Evolutionary conservation across 2,113 vertebrate genomes (phyloP).

Genomic region (Odontophorus gujanensis): DNA sequence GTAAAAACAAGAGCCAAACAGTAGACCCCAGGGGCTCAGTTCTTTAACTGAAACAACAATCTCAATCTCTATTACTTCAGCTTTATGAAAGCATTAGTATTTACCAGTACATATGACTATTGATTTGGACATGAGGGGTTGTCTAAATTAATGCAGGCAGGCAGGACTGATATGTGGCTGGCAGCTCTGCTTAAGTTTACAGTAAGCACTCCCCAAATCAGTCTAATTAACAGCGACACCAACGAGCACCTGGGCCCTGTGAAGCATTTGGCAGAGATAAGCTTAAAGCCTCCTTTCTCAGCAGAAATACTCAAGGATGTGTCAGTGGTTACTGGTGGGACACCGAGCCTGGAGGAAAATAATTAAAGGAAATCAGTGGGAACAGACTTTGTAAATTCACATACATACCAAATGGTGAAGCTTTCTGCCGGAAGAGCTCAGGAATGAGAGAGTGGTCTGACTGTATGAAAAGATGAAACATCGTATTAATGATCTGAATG

Average conservation of each 20-base stretch:
- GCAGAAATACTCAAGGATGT: slow-evolving; percentile 15
- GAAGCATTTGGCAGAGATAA: slow-evolving; percentile 34
- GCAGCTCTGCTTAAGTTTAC: slow-evolving; percentile 32
- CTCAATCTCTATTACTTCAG: slow-evolving; percentile 47
- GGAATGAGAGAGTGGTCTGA: not conserved
- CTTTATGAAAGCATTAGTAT: slow-evolving; percentile 44
- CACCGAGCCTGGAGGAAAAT: slow-evolving; percentile 27
- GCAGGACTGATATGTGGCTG: not conserved
- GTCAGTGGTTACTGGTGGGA: slow-evolving; percentile 2
- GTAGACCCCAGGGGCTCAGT: slow-evolving; percentile 12
- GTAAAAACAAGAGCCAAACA: slow-evolving; percentile 51
- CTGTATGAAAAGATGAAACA: not conserved
- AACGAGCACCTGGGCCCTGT: not conserved
- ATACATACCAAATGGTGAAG: not conserved
- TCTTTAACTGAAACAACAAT: slow-evolving; percentile 41
- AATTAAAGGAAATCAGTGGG: slow-evolving; percentile 38
- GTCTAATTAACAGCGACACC: slow-evolving; percentile 52
- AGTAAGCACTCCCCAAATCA: slow-evolving; percentile 15
- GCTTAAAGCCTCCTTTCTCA: slow-evolving; percentile 12
- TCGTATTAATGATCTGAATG: not conserved
- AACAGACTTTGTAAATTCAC: not conserved
- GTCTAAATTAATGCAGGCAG: slow-evolving; percentile 9
- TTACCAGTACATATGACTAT: slow-evolving; percentile 30
- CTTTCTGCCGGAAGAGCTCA: not conserved
- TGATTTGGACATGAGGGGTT: slow-evolving; percentile 43